Base-by-base conservation (phyloP, 2,113 vertebrate genomes). In the Hemibagrus wyckioides region DNA sequence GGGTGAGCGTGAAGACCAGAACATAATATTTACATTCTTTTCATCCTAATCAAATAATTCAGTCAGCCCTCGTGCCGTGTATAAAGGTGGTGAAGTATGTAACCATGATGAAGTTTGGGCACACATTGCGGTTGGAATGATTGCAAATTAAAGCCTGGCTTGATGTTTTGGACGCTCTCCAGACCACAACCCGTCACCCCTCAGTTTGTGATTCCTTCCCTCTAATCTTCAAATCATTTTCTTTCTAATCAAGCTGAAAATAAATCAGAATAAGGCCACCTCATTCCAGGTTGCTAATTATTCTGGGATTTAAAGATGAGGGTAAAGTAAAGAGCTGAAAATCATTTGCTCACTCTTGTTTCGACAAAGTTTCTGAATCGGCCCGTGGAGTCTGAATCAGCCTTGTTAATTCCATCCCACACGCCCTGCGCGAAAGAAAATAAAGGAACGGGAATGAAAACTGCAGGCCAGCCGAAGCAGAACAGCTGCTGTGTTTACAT, bases 401-500 rank as follows among this genome's bases (percentile, higher is more conserved):
- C 21, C 83, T 90, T 92, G 54, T 88, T 88, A 91, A 92, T 91
- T 89, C 82, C 59, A 84, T 92, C 86, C 73, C 89, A 93, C 88
- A 88, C 90, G 57, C 90, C 84, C 90, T 39, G 28, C 91, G 87
- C 65, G 91, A 92, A 59, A 89, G 88, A 91, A 92, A 93, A 91
- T 90, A 91, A 92, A 92, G 89, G 88, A 89, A 91, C 90, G 87
- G 91, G 90, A 93, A 89, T 89, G 89, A 92, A 63, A 93, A 92
- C 86, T 82, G 88, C 73, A 82, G 69, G 89, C 89, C 88, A 90
- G 89, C 87, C 88, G 85, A 87, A 90, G 91, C 88, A 89, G 90
- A 94, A 91, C 93, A 94, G 92, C 88, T 94, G 93, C 93, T 93
- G 93, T 94, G 94, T 95, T 95, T 95, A 94, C 95, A 95, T 95